These are phyloP conservation scores for Spodoptera litura DNA, from an alignment of 1,140 invertebrate species.

Conservation along the genomic window DNA sequence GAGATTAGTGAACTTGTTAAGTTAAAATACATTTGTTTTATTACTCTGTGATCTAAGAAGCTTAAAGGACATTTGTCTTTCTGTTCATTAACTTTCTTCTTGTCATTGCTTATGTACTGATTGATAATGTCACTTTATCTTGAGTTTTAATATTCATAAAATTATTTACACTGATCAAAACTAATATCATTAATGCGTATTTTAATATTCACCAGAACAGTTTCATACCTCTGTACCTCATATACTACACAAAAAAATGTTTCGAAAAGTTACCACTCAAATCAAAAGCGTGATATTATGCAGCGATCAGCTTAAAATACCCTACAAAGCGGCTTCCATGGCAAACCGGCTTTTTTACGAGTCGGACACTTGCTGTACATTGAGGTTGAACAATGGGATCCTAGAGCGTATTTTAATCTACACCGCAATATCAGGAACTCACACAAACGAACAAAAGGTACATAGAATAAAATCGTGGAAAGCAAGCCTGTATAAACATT, in stretches of 20 bases:
- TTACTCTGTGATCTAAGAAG: not conserved
- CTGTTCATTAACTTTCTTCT: too few species aligned
- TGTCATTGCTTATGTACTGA: too few species aligned
- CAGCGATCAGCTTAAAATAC: constrained; percentile 10
- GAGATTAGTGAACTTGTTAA: not conserved
- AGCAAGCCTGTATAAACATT: not conserved
- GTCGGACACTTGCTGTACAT: constrained; percentile 26
- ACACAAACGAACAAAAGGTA: not conserved
- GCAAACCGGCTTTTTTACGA: not conserved
- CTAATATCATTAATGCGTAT: too few species aligned
- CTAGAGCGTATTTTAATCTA: constrained; percentile 31
- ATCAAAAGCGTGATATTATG: not conserved
- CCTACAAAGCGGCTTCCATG: not conserved
- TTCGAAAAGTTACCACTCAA: not conserved
- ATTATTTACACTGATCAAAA: too few species aligned
- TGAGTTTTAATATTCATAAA: too few species aligned
- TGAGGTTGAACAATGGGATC: constrained; percentile 20
- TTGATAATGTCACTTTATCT: too few species aligned
- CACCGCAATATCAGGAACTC: constrained; percentile 22
- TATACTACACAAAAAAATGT: not conserved
- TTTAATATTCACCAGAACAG: too few species aligned
- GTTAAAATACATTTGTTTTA: not conserved
- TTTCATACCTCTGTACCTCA: too few species aligned
- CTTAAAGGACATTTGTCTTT: too few species aligned
- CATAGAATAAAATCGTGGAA: constrained; percentile 22